Evolutionary conservation across 2,113 vertebrate genomes (phyloP).

Genomic region (Pseudopodoces humilis): DNA sequence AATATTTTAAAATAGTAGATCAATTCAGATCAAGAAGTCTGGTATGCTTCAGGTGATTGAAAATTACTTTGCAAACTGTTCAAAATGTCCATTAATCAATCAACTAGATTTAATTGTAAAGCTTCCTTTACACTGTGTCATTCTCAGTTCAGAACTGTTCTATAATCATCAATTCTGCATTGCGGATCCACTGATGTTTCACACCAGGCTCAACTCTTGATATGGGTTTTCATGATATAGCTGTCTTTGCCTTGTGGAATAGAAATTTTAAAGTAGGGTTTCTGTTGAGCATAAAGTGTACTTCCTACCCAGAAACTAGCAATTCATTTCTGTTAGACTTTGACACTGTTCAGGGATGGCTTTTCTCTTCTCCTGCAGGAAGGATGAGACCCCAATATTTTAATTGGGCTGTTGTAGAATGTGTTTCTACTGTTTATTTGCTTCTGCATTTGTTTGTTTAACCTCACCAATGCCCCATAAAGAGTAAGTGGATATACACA

Average conservation of each 20-base stretch:
- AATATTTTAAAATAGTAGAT: background rate
- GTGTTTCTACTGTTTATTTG: background rate
- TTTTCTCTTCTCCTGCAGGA: background rate
- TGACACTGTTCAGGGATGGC: accelerated
- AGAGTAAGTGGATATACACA: background rate
- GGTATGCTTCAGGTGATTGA: background rate
- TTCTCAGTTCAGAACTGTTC: background rate
- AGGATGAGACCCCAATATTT: background rate
- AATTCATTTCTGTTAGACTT: background rate
- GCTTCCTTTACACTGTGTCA: background rate
- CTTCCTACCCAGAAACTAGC: background rate
- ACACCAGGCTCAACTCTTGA: background rate
- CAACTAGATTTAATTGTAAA: background rate
- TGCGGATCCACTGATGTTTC: background rate
- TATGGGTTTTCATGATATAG: background rate
- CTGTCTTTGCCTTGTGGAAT: background rate
- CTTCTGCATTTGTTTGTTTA: background rate
- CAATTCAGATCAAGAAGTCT: background rate
- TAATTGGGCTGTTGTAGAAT: background rate
- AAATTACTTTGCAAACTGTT: background rate
- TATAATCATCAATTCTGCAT: background rate
- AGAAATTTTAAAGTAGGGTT: background rate
- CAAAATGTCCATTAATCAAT: background rate
- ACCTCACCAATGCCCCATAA: background rate
- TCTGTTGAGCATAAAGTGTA: background rate